Base-by-base conservation (phyloP, 2,113 vertebrate genomes). In the Haliaeetus leucogaster region DNA sequence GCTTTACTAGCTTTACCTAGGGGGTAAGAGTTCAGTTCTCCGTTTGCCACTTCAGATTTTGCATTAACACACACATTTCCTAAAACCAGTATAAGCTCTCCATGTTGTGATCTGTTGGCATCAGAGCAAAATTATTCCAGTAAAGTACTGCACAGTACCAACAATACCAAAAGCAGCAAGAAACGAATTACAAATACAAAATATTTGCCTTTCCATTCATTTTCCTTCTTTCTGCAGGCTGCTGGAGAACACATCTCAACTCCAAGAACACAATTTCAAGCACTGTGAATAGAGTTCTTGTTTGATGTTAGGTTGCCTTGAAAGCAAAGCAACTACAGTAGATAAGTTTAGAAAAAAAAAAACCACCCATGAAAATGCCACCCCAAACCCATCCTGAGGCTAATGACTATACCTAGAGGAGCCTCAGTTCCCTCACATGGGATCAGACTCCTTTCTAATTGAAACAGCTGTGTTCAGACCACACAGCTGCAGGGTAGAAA, bases 361-460 rank as follows among this genome's bases (percentile, higher is more conserved):
- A 16, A 25, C 25, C 26, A 2, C 21, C 25, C 26, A 25, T 0
- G 13, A n/a, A 32, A 84, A 52, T 20, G 47, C 18, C 42, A 67
- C 18, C 30, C 34, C 16, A 38, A 74, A 85, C 21, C 34, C 36
- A 78, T 9, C 30, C 48, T 34, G 59, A 68, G 30, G 21, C 26
- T 40, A 61, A 22, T 6, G 8, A 16, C 10, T 38, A 4, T 3
- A 45, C 0, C 0, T 6, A 30, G 26, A 45, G 15, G n/a, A 62
- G 34, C 16, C 56, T 86, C 56, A 42, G 42, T 26, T 81, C 32
- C 52, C 73, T 34, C 80, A 16, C 9, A 11, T 8, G 23, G 61
- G 36, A 38, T 16, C 45, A 38, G 4, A 7, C n/a, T 81, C 78
- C 48, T 23, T 55, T 40, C 62, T 30, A 12, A 61, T 1, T n/a